These are phyloP conservation scores for Argentina silus DNA, from an alignment of 2,797 vertebrate genomes.

Conservation along the genomic window DNA sequence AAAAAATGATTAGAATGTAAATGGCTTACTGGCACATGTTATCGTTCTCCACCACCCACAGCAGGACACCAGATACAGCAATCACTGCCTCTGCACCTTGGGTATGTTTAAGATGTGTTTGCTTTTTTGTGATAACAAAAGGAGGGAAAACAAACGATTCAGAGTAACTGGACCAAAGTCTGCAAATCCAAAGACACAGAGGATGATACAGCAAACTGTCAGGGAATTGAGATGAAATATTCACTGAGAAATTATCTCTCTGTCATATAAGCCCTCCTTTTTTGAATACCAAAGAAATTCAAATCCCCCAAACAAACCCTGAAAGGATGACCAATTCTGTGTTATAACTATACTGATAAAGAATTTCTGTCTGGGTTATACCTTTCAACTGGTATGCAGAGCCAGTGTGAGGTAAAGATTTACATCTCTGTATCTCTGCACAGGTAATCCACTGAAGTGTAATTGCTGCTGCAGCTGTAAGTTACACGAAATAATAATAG, in stretches of 20 bases:
- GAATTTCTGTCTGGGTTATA: slow-evolving; percentile 47
- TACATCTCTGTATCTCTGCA: slow-evolving; percentile 71
- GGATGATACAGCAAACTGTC: slow-evolving; percentile 58
- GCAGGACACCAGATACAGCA: slow-evolving; percentile 69
- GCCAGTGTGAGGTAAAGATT: slow-evolving; percentile 47
- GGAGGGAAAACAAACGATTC: slow-evolving; percentile 39
- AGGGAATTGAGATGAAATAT: slow-evolving; percentile 65
- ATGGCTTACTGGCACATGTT: slow-evolving; percentile 65
- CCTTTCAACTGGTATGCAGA: slow-evolving; percentile 57
- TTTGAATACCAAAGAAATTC: slow-evolving; percentile 75
- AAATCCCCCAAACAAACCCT: slow-evolving; percentile 64
- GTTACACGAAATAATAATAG: slow-evolving; percentile 71
- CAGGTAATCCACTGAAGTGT: slow-evolving; percentile 83
- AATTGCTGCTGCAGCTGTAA: slow-evolving; percentile 80
- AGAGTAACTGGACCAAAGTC: slow-evolving; percentile 67
- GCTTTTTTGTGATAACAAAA: slow-evolving; percentile 69
- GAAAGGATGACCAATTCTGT: slow-evolving; percentile 64
- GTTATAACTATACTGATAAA: slow-evolving; percentile 51
- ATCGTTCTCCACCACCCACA: slow-evolving; percentile 68
- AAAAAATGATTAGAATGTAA: slow-evolving; percentile 66
- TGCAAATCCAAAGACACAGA: slow-evolving; percentile 65
- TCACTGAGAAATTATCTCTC: slow-evolving; percentile 67
- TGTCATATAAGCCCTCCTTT: slow-evolving; percentile 62
- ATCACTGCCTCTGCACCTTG: slow-evolving; percentile 67
- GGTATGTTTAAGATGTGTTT: slow-evolving; percentile 68